A percentile compares a stretch with the other conserved stretches of the same genome.
Conservation (phyloP, 2,113 vertebrate species). For the Tretioscincus oriximinensis region DNA sequence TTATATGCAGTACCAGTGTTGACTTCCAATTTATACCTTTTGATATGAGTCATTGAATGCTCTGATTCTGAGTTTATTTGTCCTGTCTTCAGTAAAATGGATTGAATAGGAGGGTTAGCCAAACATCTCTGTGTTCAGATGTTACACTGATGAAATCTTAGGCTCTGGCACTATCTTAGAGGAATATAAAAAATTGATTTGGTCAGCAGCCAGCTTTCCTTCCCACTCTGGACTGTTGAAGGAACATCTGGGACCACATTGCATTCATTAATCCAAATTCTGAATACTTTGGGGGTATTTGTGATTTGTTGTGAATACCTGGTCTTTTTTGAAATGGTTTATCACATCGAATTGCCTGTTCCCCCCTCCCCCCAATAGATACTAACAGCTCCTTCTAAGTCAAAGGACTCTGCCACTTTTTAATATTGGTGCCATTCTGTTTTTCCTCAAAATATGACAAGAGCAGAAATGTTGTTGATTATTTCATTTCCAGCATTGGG, state of each 20-base stretch:
- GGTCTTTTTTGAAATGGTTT: conserved; percentile 48
- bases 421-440: conserved; percentile 29
- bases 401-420: conserved; percentile 28
- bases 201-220: conserved; percentile 58
- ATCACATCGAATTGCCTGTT: conserved; percentile 41
- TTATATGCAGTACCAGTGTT: conserved; percentile 48
- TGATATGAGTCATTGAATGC: conserved; percentile 56
- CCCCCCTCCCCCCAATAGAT: conserved; percentile 22
- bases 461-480: conserved; percentile 47
- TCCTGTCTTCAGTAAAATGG: conserved; percentile 59
- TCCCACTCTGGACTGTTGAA: conserved; percentile 57
- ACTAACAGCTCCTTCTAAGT: conserved; percentile 5
- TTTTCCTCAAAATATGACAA: conserved; percentile 43
- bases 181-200: conserved; percentile 63
- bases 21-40: conserved; percentile 63
- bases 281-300: conserved; percentile 36
- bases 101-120: conserved; percentile 54
- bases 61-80: conserved; percentile 62
- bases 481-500: conserved; percentile 46
- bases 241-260: conserved; percentile 61
- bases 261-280: conserved; percentile 54
- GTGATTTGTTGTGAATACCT: conserved; percentile 27
- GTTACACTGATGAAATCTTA: conserved; percentile 60
- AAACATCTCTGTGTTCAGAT: conserved; percentile 55
- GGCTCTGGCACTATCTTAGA: conserved; percentile 63